These are phyloP conservation scores for Papilio machaon DNA, from an alignment of 1,140 invertebrate genomes.

Conservation along the genomic window DNA sequence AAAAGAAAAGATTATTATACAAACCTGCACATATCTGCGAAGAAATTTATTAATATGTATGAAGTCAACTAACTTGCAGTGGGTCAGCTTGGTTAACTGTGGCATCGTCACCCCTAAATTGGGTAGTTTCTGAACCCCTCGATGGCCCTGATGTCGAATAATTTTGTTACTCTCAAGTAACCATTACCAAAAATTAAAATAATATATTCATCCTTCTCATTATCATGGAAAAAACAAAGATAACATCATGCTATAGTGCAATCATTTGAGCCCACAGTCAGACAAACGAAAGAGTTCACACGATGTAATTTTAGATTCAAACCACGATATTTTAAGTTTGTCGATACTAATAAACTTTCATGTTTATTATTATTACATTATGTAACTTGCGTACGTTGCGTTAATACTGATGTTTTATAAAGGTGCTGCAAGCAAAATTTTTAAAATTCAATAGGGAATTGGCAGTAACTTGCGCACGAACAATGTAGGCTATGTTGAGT, in stretches of 20 bases:
- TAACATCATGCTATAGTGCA: neutral
- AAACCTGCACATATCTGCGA: no score
- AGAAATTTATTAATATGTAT: no score
- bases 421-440: neutral
- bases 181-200: no score
- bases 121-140: no score
- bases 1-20: no score
- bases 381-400: neutral
- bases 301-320: neutral
- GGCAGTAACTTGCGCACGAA: constrained; percentile 23
- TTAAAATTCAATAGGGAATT: constrained; percentile 30
- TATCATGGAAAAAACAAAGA: neutral
- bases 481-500: constrained; percentile 22
- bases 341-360: neutral
- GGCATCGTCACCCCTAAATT: no score
- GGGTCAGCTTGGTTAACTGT: no score
- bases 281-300: neutral
- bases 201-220: no score
- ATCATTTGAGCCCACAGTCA: neutral
- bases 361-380: constrained; percentile 8
- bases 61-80: no score
- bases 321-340: neutral
- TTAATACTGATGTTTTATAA: neutral
- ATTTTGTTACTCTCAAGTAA: no score
- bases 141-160: no score